phyloP scores from a whole-genome alignment of 2,888 invertebrate genomes.

The Sylvicola fuscatus region DNA sequence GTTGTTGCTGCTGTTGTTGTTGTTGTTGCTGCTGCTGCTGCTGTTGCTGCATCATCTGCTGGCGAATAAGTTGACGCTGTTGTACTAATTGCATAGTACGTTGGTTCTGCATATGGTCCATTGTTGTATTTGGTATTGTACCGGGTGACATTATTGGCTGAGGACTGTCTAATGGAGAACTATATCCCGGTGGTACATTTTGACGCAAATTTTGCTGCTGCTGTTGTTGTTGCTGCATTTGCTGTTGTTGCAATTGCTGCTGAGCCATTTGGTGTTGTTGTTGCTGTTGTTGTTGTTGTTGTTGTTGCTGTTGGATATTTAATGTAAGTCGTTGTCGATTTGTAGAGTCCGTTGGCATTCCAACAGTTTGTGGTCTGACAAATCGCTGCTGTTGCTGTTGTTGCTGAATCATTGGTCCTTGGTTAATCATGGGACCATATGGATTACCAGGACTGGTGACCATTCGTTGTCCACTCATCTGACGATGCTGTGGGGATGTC shows the following conservation, averaged over 20 bases:
- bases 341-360: slow-evolving; percentile 2
- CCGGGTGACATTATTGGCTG: slow-evolving; percentile 31
- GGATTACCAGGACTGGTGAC: slow-evolving; percentile 29
- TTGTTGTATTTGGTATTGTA: slow-evolving; percentile 4
- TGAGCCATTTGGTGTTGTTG: slow-evolving; percentile 12
- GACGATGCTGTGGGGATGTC: slow-evolving; percentile 35
- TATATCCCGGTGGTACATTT: slow-evolving; percentile 1
- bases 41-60: slow-evolving; percentile 15
- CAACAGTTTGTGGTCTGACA: slow-evolving; percentile 20
- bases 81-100: slow-evolving; percentile 9
- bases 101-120: slow-evolving; percentile 6
- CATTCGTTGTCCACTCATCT: slow-evolving; percentile 19
- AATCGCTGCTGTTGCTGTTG: slow-evolving; percentile 26
- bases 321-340: slow-evolving; percentile 2
- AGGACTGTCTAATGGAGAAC: slow-evolving; percentile 24
- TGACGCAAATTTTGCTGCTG: slow-evolving; percentile 1
- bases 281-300: slow-evolving; percentile 5
- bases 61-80: slow-evolving; percentile 17
- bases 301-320: slow-evolving; percentile 1
- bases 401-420: slow-evolving; percentile 12
- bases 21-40: slow-evolving; percentile 15
- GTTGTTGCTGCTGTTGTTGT: slow-evolving; percentile 13
- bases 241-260: slow-evolving; percentile 10
- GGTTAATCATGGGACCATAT: slow-evolving; percentile 8
- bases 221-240: slow-evolving; percentile 14